Conservation (phyloP, 53 echinoderm and acorn worm species). For the Zoroaster sp. region DNA sequence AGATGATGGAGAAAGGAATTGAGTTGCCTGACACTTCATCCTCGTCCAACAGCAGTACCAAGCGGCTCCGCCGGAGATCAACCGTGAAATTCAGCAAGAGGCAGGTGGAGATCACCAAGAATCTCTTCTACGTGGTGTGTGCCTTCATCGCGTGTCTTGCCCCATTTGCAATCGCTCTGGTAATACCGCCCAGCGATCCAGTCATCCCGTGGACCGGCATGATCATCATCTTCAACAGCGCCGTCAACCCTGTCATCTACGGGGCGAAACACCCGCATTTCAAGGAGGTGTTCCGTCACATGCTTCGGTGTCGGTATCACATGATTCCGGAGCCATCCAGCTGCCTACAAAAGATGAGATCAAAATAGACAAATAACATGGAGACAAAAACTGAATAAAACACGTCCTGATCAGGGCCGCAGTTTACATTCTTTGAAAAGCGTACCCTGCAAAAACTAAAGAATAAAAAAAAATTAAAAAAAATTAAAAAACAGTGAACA, state of each 20-base stretch:
- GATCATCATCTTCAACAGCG: conserved; percentile 58
- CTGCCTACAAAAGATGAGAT: conserved; percentile 25
- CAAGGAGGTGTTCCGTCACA: conserved; percentile 62
- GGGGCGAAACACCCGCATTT: conserved; percentile 69
- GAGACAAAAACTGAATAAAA: too few species aligned
- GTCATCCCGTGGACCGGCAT: conserved; percentile 57
- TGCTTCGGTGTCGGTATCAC: conserved; percentile 46
- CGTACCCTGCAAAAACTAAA: too few species aligned
- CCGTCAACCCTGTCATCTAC: conserved; percentile 69
- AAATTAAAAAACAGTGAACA: too few species aligned
- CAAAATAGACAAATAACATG: not conserved
- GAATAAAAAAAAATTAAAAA: too few species aligned
- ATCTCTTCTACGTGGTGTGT: conserved; percentile 32
- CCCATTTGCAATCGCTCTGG: not conserved
- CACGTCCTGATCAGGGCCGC: too few species aligned
- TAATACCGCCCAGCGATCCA: not conserved
- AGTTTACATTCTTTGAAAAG: too few species aligned
- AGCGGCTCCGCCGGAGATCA: not conserved
- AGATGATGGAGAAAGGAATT: not conserved
- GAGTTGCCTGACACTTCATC: not conserved
- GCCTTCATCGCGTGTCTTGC: conserved; percentile 34
- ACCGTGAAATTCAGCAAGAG: not conserved
- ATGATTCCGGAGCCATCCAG: conserved; percentile 40
- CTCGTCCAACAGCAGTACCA: not conserved
- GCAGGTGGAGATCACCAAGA: conserved; percentile 30